Evolutionary conservation across 2,113 vertebrate species (phyloP), one percentile per base, ranked within the genome.

Genomic region (Muntiacus muntjak): DNA sequence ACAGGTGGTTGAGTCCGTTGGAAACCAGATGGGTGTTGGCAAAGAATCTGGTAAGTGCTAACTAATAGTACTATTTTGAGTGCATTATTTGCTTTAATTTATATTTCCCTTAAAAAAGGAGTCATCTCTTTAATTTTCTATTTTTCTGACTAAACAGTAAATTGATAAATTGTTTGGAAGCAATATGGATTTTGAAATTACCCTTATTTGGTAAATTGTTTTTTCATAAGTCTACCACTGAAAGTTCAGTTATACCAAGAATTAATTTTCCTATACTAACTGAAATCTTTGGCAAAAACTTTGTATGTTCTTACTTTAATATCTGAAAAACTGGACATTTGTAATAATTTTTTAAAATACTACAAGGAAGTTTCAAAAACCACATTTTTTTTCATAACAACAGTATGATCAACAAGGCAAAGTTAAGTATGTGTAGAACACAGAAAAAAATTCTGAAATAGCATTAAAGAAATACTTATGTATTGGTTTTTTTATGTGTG

Each of bases 1-100:
- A 95, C 99, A 99, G 96, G 98, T 99, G n/a, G 58, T 99, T 83
- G 95, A 94, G 95, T 99, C 99, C 96, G 99, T 99, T 98, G 99
- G 99, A 97, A 99, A 99, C 98, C 99, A 99, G 97, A 99, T 99
- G 99, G 99, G 99, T 92, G 99, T 99, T 88, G 99, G 99, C 52
- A 99, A 99, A 99, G 99, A 99, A 98, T 99, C 99, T 96, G 99
- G 99, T 99, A 98, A 98, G 90, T 95, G 14, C 67, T 93, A 47
- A 88, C 67, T 93, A 45, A 88, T 0, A 5, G 16, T 91, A 23
- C 33, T 62, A 0, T 28, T 97, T 28, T 97, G n/a, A 64, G 87
- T 58, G 9, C 23, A 25, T 90, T 89, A 52, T 92, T 95, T 67
- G 23, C 30, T 88, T 74, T 89, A n/a, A 52, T 91, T 84, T 97